phyloP scores from a whole-genome alignment of 2,888 invertebrate genomes.

The Psococerastis gibbosa region DNA sequence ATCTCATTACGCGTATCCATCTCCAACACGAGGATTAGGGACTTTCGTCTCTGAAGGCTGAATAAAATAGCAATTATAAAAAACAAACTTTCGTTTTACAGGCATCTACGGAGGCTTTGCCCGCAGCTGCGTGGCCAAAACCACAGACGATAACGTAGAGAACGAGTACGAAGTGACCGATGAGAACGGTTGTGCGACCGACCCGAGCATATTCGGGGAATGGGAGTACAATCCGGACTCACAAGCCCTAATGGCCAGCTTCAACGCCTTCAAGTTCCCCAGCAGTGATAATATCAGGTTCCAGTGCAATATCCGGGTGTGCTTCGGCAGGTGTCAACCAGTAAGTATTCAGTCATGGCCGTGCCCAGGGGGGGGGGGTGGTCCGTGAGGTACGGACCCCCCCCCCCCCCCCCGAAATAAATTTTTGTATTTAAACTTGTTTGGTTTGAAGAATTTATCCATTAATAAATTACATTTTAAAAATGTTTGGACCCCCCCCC shows the following conservation, averaged over 20 bases:
- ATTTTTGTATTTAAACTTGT: no score
- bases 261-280: constrained; percentile 90
- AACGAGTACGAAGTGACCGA: constrained; percentile 86
- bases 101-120: constrained; percentile 90
- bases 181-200: constrained; percentile 84
- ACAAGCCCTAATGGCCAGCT: constrained; percentile 67
- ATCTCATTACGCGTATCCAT: no score
- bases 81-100: constrained; percentile 24
- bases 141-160: constrained; percentile 70
- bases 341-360: no score
- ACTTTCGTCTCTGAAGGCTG: no score
- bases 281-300: constrained; percentile 85
- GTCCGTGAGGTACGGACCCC: no score
- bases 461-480: no score
- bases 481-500: no score
- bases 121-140: constrained; percentile 81
- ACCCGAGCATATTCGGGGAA: constrained; percentile 80
- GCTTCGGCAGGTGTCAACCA: constrained; percentile 88
- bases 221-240: constrained; percentile 80
- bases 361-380: no score
- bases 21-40: no score
- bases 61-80: no score
- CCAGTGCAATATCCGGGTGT: constrained; percentile 89
- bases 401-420: no score
- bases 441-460: no score